phyloP scores from a whole-genome alignment of 2,797 vertebrate species.

The Babyrousa celebensis region DNA sequence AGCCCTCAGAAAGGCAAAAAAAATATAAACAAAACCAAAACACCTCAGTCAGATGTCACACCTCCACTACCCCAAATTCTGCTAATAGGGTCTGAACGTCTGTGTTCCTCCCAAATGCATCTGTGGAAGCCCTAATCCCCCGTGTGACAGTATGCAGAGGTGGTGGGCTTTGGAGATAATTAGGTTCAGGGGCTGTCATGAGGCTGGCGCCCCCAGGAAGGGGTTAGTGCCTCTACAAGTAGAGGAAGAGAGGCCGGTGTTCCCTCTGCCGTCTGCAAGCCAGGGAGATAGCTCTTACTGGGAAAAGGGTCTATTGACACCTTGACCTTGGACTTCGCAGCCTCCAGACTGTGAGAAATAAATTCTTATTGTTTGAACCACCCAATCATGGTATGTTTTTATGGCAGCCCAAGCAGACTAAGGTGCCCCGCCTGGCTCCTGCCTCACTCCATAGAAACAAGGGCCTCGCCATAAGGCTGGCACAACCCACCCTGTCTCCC shows the following conservation, averaged over 20 bases:
- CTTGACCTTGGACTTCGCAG: neutral
- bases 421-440: neutral
- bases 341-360: neutral
- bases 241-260: neutral
- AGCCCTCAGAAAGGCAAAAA: no score
- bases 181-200: neutral
- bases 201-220: neutral
- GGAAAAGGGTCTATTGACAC: neutral
- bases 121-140: neutral
- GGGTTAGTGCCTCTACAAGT: neutral
- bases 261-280: neutral
- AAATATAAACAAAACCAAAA: no score
- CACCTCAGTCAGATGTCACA: neutral
- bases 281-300: neutral
- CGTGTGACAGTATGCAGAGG: neutral
- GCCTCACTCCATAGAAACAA: neutral
- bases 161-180: neutral
- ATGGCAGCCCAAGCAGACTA: neutral
- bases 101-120: neutral
- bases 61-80: neutral
- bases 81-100: neutral
- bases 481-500: neutral
- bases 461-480: no score
- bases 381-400: neutral
- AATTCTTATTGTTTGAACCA: neutral